Evolutionary conservation across 1,140 invertebrate genomes (phyloP).

Genomic region (Papilio polytes): DNA sequence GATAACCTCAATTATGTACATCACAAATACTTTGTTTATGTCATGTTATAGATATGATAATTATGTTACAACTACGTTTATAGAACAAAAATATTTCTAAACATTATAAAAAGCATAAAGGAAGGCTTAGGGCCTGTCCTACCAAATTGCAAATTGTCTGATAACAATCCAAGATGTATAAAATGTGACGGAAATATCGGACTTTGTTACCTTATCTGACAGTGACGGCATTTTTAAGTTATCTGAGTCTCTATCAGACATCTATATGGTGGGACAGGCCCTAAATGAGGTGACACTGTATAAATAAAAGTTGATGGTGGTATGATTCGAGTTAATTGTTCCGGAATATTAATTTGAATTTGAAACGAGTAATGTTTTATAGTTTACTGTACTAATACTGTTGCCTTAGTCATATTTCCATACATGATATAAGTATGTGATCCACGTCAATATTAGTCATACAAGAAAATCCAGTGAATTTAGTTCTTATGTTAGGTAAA

Average conservation of each 20-base stretch:
- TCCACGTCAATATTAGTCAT: background rate
- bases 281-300: background rate
- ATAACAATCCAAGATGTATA: too few species aligned
- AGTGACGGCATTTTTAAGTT: too few species aligned
- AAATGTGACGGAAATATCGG: too few species aligned
- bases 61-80: background rate
- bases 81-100: background rate
- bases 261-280: too few species aligned
- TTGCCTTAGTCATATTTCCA: background rate
- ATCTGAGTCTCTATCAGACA: too few species aligned
- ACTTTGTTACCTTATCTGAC: too few species aligned
- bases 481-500: background rate
- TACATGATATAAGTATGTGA: background rate
- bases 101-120: background rate
- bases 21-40: constrained; percentile 3
- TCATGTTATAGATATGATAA: constrained; percentile 6
- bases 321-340: background rate
- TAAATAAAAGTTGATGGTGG: too few species aligned
- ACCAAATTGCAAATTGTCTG: too few species aligned
- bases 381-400: background rate
- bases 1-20: constrained; percentile 29
- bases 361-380: too few species aligned
- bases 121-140: too few species aligned
- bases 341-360: background rate
- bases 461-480: background rate